Evolutionary conservation across 2,797 vertebrate genomes (phyloP).

Genomic region (Zenarchopterus dispar): DNA sequence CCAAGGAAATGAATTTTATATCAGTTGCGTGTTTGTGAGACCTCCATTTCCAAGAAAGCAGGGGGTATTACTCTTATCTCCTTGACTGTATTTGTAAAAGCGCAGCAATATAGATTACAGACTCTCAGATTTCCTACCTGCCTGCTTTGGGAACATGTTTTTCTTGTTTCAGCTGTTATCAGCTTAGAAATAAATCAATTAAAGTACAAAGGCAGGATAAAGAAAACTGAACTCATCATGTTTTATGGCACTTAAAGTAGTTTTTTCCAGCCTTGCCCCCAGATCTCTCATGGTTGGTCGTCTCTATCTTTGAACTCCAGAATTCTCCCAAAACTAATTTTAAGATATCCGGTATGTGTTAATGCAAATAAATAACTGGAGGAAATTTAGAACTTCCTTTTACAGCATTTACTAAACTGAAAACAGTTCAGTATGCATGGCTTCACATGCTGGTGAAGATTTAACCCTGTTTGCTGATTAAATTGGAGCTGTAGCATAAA

Average conservation of each 20-base stretch:
- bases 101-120: conserved; percentile 70
- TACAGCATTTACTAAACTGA: conserved; percentile 32
- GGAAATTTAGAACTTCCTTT: conserved; percentile 27
- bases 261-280: conserved; percentile 26
- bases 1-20: conserved; percentile 77
- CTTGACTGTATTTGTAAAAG: conserved; percentile 74
- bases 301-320: conserved; percentile 44
- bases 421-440: conserved; percentile 25
- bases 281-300: conserved; percentile 44
- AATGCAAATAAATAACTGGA: conserved; percentile 39
- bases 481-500: conserved; percentile 4
- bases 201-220: conserved; percentile 50
- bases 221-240: conserved; percentile 36
- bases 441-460: conserved; percentile 21
- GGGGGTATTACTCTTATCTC: conserved; percentile 74
- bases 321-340: conserved; percentile 27
- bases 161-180: conserved; percentile 61
- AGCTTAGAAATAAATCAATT: conserved; percentile 72
- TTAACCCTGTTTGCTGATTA: conserved; percentile 37
- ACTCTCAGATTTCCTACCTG: conserved; percentile 70
- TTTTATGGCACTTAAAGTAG: conserved; percentile 48
- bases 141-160: conserved; percentile 43
- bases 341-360: conserved; percentile 38
- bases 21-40: conserved; percentile 76
- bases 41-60: conserved; percentile 76